Evolutionary conservation across 2,113 vertebrate genomes (phyloP), one percentile per base, ranked within the genome.

Genomic region (Planiliza haematocheilus): DNA sequence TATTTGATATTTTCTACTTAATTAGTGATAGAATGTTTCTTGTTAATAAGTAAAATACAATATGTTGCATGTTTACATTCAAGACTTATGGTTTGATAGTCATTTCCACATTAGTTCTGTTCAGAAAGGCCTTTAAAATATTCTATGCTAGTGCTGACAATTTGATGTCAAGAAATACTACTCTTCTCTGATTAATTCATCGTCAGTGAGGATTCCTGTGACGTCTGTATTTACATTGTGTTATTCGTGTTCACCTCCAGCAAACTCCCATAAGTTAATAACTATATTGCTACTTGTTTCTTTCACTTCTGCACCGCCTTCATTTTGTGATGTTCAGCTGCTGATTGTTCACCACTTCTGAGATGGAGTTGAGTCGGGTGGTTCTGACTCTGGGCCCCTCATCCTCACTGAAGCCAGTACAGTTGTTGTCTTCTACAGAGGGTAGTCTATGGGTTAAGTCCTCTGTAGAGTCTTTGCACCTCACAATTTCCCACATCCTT

Each of bases 381-480:
- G 10, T 39, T 70, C 38, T 66, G 43, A 10, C 20, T 20, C 12
- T n/a, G 7, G 49, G 18, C 5, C 0, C n/a, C 16, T 88, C 84
- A 0, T 60, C 68, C 1, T 91, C 79, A 13, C 70, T 18, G n/a
- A 68, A 13, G 5, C 8, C n/a, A 13, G 73, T 71, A 43, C 45
- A 81, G 71, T 67, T 73, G 34, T 64, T 79, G 46, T 79, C 80
- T 45, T 82, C 79, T 56, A 12, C 12, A 13, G 68, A 62, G 6
- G 79, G 38, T 3, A 52, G 38, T 30, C 30, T 36, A 0, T 45
- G 49, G 4, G 4, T 36, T 46, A 62, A 18, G 10, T 72, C 51
- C n/a, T 56, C 36, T 16, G 71, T 58, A 0, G 92, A 63, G 59
- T 93, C 95, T 80, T 90, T 86, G 85, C 95, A 96, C 30, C 89